These are phyloP conservation scores for Mus spicilegus DNA, from an alignment of 2,113 vertebrate species.

Conservation along the genomic window DNA sequence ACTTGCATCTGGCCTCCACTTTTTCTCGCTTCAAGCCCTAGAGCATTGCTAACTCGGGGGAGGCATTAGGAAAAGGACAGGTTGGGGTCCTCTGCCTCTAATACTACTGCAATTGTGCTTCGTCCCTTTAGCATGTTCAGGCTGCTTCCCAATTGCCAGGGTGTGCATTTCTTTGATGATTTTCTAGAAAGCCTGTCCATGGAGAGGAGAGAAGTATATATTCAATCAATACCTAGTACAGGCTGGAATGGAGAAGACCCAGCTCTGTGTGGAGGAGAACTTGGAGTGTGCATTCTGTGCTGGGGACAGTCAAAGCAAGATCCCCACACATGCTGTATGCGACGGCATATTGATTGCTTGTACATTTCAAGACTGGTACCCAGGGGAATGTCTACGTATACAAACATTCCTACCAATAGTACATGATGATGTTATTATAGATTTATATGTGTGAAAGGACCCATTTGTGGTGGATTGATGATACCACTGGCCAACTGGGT, in stretches of 20 bases:
- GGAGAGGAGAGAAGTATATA: background rate
- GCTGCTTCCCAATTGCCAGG: background rate
- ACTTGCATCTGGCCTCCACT: background rate
- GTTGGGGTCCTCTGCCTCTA: background rate
- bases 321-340: background rate
- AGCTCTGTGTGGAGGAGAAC: background rate
- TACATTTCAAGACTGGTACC: conserved; percentile 26
- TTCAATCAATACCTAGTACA: background rate
- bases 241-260: background rate
- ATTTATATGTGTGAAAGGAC: conserved; percentile 46
- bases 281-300: background rate
- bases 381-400: background rate
- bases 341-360: conserved; percentile 21
- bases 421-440: conserved; percentile 10
- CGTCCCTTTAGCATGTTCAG: background rate
- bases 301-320: background rate
- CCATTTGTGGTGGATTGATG: conserved; percentile 16
- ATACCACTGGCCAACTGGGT: background rate
- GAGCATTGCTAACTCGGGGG: background rate
- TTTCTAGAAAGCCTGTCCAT: conserved; percentile 33
- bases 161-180: background rate
- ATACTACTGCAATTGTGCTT: background rate
- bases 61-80: background rate
- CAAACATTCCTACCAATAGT: conserved; percentile 7
- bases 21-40: background rate